Percentiles rank a stretch among this genome's conserved stretches.
Evolutionary conservation across 2,888 invertebrate genomes (phyloP).

Genomic region (Kuschelorhynchus macadamiae): DNA sequence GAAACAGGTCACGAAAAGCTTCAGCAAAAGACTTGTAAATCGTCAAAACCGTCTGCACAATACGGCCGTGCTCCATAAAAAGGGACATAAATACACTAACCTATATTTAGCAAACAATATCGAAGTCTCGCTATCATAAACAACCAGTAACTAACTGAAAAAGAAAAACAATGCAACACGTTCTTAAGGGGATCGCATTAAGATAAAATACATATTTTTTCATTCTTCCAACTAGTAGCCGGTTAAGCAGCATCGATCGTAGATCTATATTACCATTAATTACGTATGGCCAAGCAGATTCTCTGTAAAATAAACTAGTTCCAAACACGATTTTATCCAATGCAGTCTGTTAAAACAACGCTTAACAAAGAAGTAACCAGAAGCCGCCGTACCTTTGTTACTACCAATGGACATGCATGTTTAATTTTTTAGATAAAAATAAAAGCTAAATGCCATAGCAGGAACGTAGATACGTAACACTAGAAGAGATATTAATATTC

Average conservation of each 20-base stretch:
- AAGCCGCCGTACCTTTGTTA: constrained; percentile 16
- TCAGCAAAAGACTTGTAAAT: no score
- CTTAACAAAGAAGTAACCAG: constrained; percentile 25
- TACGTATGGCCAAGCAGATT: constrained; percentile 44
- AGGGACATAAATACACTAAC: constrained; percentile 10
- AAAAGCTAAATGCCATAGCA: not conserved
- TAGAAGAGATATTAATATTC: no score
- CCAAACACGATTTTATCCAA: constrained; percentile 25
- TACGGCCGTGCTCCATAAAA: not conserved
- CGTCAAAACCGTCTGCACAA: no score
- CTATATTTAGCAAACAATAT: constrained; percentile 7
- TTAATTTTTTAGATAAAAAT: constrained; percentile 10
- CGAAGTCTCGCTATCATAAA: constrained; percentile 10
- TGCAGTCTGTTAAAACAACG: constrained; percentile 28
- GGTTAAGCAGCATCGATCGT: constrained; percentile 14
- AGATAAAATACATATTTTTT: constrained; percentile 41
- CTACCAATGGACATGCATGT: constrained; percentile 17
- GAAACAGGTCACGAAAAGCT: no score
- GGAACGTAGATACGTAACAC: no score
- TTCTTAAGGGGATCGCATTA: constrained; percentile 43
- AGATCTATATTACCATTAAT: constrained; percentile 49
- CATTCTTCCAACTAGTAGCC: constrained; percentile 22
- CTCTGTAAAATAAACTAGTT: constrained; percentile 38
- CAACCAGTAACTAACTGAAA: constrained; percentile 21
- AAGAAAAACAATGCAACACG: constrained; percentile 43